phyloP scores from a whole-genome alignment of 2,888 invertebrate genomes.

The Aricia artaxerxes region DNA sequence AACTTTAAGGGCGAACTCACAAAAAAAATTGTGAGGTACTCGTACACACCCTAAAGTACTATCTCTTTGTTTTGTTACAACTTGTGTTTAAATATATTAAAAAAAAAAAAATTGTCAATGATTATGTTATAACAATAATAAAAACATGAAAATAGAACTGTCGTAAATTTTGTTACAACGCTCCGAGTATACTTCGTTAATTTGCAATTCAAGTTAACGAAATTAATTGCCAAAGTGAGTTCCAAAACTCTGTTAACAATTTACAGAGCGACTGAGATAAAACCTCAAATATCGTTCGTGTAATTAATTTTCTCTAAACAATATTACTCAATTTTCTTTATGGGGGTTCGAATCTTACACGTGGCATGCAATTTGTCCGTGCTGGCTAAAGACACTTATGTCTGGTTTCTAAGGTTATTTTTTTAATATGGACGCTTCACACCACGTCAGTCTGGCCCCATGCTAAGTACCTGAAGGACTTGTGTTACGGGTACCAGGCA shows the following conservation, averaged over 20 bases:
- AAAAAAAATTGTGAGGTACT: too few relatives aligned
- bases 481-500: too few relatives aligned
- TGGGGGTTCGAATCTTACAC: neutral
- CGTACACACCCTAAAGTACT: too few relatives aligned
- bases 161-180: neutral
- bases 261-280: slow-evolving; percentile 47
- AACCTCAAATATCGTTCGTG: slow-evolving; percentile 46
- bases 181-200: slow-evolving; percentile 6
- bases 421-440: too few relatives aligned
- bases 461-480: too few relatives aligned
- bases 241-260: slow-evolving; percentile 49
- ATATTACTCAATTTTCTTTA: neutral
- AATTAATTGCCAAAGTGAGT: slow-evolving; percentile 55
- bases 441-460: too few relatives aligned
- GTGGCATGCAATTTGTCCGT: too few relatives aligned
- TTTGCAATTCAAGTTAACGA: slow-evolving; percentile 35
- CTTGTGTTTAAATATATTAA: too few relatives aligned
- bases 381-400: too few relatives aligned
- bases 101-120: neutral
- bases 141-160: neutral
- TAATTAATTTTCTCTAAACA: slow-evolving; percentile 45
- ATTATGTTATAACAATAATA: neutral
- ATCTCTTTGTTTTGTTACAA: too few relatives aligned
- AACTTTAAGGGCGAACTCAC: too few relatives aligned
- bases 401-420: too few relatives aligned